These are phyloP conservation scores for Limosa lapponica DNA, from an alignment of 2,797 vertebrate species.

Conservation along the genomic window DNA sequence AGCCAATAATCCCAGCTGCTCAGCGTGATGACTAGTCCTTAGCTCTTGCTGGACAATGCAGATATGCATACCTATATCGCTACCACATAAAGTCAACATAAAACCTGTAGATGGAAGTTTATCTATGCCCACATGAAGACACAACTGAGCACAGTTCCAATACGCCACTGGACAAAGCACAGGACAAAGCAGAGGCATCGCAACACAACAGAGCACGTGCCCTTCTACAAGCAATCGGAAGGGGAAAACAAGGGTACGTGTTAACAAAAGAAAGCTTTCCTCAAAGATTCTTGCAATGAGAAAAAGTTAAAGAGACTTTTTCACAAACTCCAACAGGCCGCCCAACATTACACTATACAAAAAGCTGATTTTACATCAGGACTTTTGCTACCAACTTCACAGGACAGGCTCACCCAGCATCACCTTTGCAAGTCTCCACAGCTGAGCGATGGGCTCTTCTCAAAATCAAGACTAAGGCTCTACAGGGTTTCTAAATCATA, in stretches of 20 bases:
- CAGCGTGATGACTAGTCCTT: background rate
- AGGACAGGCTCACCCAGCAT: background rate
- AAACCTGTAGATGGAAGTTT: background rate
- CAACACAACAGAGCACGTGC: background rate
- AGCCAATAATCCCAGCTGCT: background rate
- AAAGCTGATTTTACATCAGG: background rate
- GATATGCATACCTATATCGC: too few species aligned
- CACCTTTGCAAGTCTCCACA: background rate
- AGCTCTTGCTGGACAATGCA: background rate
- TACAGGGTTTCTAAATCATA: background rate
- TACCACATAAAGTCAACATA: background rate
- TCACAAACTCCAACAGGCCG: background rate
- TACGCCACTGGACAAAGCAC: background rate
- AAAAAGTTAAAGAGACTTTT: background rate
- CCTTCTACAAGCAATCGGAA: background rate
- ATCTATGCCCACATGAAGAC: background rate
- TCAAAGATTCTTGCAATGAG: background rate
- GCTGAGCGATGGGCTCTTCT: background rate
- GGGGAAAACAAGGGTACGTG: fast-evolving
- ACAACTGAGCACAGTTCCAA: background rate
- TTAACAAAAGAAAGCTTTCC: background rate
- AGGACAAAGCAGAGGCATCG: background rate
- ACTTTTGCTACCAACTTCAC: background rate
- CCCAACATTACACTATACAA: fast-evolving
- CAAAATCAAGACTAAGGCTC: background rate